Conservation (phyloP, 2,888 invertebrate genomes). For the Blera fallax region DNA sequence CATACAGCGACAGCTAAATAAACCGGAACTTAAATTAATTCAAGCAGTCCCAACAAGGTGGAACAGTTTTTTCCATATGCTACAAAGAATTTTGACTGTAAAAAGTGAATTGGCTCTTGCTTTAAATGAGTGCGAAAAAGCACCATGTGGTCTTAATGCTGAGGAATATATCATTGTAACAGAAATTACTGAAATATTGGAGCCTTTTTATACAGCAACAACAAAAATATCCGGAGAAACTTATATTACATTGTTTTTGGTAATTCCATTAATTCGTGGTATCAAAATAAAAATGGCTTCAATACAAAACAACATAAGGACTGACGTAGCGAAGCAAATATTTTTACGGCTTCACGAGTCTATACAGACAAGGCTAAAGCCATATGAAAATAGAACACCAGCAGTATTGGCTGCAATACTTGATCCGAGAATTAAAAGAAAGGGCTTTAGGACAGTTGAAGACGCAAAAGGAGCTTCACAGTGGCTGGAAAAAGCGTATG, state of each 20-base stretch:
- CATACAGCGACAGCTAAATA: slow-evolving; percentile 5
- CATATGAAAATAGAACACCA: not conserved
- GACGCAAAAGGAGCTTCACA: not conserved
- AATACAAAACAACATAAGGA: not conserved
- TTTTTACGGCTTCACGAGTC: not conserved
- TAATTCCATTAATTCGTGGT: not conserved
- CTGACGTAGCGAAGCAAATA: not conserved
- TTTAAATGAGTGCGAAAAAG: not conserved
- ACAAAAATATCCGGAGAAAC: no score
- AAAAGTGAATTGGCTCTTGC: not conserved
- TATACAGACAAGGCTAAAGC: not conserved
- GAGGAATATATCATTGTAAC: no score
- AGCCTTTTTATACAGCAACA: no score
- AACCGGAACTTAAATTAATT: not conserved
- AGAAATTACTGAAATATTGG: no score
- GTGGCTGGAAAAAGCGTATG: not conserved
- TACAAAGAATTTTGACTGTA: slow-evolving; percentile 1
- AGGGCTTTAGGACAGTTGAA: not conserved
- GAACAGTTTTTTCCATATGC: not conserved
- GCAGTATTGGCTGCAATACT: not conserved
- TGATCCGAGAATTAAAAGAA: slow-evolving; percentile 9
- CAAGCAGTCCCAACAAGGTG: not conserved
- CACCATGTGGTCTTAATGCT: not conserved
- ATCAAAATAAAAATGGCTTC: not conserved
- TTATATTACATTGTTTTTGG: no score